These are phyloP conservation scores for Hippocampus abdominalis DNA, from an alignment of 2,113 vertebrate species.

Conservation along the genomic window DNA sequence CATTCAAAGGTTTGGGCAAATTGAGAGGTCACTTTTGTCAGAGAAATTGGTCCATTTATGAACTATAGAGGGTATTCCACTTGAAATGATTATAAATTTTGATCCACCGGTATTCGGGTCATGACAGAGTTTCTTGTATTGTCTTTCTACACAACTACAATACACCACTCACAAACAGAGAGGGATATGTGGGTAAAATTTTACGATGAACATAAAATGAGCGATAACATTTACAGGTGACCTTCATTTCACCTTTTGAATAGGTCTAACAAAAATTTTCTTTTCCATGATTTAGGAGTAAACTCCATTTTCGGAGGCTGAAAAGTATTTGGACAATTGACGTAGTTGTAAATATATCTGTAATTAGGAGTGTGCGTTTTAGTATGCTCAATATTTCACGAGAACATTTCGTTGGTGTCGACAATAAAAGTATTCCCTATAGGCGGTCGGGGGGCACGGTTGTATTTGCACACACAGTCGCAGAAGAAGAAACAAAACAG, in stretches of 20 bases:
- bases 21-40: too few relatives aligned
- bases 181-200: background rate
- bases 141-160: too few relatives aligned
- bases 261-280: too few relatives aligned
- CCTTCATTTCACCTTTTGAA: background rate
- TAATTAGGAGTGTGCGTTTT: background rate
- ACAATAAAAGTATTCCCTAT: background rate
- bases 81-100: too few relatives aligned
- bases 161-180: too few relatives aligned
- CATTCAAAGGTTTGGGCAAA: too few relatives aligned
- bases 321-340: background rate
- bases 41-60: too few relatives aligned
- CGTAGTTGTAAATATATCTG: background rate
- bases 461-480: conserved; percentile 65
- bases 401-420: background rate
- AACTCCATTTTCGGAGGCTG: background rate
- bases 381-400: background rate
- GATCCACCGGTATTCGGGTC: too few relatives aligned
- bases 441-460: background rate
- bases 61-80: too few relatives aligned
- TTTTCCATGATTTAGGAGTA: background rate
- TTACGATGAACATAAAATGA: background rate
- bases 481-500: conserved; percentile 75
- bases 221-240: background rate
- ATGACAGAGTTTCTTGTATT: too few relatives aligned